phyloP scores from a whole-genome alignment of 2,888 invertebrate species.

The Blastobasis lacticolella region DNA sequence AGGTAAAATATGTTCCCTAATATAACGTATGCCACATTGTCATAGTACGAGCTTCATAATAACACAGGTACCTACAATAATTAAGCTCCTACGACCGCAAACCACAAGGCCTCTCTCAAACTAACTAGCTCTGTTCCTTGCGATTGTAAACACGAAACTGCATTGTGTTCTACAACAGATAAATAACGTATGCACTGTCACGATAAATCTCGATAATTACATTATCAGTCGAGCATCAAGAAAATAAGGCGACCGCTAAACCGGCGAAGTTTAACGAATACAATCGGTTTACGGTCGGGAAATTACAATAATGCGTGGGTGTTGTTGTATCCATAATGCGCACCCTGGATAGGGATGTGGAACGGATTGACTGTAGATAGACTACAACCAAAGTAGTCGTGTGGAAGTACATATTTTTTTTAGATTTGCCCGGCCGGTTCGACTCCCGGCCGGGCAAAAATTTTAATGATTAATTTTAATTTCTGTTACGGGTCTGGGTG shows the following conservation, averaged over 20 bases:
- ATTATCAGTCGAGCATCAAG: constrained; percentile 6
- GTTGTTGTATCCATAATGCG: constrained; percentile 54
- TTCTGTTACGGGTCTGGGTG: no score
- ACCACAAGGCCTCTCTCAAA: no score
- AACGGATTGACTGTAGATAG: no score
- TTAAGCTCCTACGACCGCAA: no score
- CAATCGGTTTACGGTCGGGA: constrained; percentile 38
- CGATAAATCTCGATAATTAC: constrained; percentile 9
- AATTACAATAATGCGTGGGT: constrained; percentile 58
- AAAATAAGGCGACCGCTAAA: constrained; percentile 15
- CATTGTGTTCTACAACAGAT: neutral
- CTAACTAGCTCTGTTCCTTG: no score
- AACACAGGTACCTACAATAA: neutral
- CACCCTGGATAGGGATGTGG: constrained; percentile 19
- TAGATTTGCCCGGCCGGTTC: no score
- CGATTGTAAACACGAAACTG: neutral
- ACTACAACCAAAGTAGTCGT: no score
- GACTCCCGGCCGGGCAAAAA: no score
- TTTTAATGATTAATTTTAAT: no score
- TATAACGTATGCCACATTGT: no score
- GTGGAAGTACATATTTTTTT: no score
- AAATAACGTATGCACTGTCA: neutral
- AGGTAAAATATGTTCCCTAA: no score
- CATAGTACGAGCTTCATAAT: neutral
- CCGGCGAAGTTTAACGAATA: constrained; percentile 20